phyloP scores from a whole-genome alignment of 2,888 invertebrate species.

The Drosophila longiperda region DNA sequence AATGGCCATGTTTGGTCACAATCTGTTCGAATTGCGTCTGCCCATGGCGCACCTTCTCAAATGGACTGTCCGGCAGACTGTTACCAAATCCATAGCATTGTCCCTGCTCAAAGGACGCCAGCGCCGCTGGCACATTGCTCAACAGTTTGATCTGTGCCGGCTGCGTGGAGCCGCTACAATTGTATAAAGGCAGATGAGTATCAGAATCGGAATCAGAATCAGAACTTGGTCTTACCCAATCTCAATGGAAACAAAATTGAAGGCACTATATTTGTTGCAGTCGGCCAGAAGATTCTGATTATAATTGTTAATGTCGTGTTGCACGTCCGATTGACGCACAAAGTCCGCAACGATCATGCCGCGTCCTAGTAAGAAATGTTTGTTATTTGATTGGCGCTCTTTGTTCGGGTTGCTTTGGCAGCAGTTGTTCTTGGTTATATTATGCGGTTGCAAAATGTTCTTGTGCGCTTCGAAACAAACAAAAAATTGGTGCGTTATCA shows the following conservation, averaged over 20 bases:
- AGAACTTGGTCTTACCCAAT: constrained; percentile 86
- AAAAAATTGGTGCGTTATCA: constrained; percentile 44
- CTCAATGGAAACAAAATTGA: constrained; percentile 89
- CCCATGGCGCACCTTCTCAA: constrained; percentile 89
- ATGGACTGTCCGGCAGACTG: constrained; percentile 87
- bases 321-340: constrained; percentile 85
- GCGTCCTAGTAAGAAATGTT: constrained; percentile 86
- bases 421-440: constrained; percentile 51
- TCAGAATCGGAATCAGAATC: background rate
- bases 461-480: constrained; percentile 68
- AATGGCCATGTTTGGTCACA: constrained; percentile 83
- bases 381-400: constrained; percentile 65
- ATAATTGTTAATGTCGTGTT: constrained; percentile 86
- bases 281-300: constrained; percentile 86
- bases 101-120: constrained; percentile 81
- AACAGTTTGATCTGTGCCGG: constrained; percentile 82
- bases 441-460: constrained; percentile 76
- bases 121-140: constrained; percentile 85
- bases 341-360: constrained; percentile 90
- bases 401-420: constrained; percentile 50
- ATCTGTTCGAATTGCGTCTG: constrained; percentile 87
- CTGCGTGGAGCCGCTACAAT: constrained; percentile 41
- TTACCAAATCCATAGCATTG: constrained; percentile 90
- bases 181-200: background rate
- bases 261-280: constrained; percentile 88